Conservation (phyloP, 1,140 invertebrate genomes). For the Colletes latitarsis region DNA sequence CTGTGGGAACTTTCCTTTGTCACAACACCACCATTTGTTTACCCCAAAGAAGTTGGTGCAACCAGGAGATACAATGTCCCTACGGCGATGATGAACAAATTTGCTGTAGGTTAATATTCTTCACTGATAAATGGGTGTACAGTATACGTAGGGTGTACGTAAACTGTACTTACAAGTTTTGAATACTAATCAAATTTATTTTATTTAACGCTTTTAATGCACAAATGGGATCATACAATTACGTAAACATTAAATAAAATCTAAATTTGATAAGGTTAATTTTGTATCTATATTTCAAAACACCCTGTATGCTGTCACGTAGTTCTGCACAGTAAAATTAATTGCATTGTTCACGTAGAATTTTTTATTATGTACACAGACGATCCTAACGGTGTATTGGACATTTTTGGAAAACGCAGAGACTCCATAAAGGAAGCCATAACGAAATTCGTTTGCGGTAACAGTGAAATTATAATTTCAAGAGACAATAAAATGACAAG, state of each 20-base stretch:
- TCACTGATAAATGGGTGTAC: too few species aligned
- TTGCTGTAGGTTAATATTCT: constrained; percentile 71
- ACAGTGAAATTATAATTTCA: constrained; percentile 20
- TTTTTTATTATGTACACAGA: constrained; percentile 56
- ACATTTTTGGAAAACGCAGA: constrained; percentile 53
- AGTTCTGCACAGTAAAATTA: not conserved
- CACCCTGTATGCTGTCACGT: not conserved
- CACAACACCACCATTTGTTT: constrained; percentile 86
- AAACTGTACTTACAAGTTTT: too few species aligned
- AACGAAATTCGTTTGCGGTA: constrained; percentile 43
- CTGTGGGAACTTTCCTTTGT: constrained; percentile 86
- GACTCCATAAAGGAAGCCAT: constrained; percentile 21
- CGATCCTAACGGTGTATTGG: constrained; percentile 62
- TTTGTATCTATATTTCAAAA: too few species aligned
- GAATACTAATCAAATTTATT: too few species aligned
- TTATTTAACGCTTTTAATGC: too few species aligned
- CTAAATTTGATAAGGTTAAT: too few species aligned
- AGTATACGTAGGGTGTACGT: too few species aligned
- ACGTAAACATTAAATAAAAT: too few species aligned
- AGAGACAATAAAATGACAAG: not conserved
- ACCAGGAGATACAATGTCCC: constrained; percentile 85
- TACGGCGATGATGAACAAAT: constrained; percentile 85
- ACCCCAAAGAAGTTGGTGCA: constrained; percentile 85
- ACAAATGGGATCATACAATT: too few species aligned
- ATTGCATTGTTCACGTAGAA: not conserved